These are phyloP conservation scores for Luehdorfia chinensis DNA, from an alignment of 1,140 invertebrate species.

Conservation along the genomic window DNA sequence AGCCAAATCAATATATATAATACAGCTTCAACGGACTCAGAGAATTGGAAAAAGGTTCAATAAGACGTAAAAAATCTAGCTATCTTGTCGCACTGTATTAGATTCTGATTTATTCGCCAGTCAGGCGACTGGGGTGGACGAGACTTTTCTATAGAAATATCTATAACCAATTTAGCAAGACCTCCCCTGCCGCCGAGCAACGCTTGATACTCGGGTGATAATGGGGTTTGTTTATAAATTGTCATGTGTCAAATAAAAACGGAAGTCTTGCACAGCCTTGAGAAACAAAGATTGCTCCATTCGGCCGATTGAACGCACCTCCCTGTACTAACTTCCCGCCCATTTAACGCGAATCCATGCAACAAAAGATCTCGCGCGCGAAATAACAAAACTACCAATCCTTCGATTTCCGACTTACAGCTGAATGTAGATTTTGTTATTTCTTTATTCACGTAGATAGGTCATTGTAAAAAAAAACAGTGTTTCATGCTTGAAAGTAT, in stretches of 20 bases:
- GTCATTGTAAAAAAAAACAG: neutral
- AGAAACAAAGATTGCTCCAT: constrained; percentile 69
- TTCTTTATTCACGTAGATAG: neutral
- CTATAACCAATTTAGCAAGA: constrained; percentile 38
- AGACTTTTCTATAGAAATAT: constrained; percentile 36
- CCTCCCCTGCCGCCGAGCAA: constrained; percentile 28
- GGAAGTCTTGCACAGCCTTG: constrained; percentile 58
- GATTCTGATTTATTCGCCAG: constrained; percentile 68
- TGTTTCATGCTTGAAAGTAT: too few species aligned
- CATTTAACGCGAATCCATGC: constrained; percentile 72
- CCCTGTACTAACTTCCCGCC: constrained; percentile 68
- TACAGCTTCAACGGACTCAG: too few species aligned
- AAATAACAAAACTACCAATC: constrained; percentile 73
- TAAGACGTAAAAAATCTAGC: constrained; percentile 65
- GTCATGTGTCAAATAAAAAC: constrained; percentile 44
- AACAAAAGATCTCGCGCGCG: constrained; percentile 66
- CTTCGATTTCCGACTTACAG: constrained; percentile 48
- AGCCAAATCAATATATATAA: too few species aligned
- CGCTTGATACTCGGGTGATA: constrained; percentile 21
- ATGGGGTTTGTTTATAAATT: constrained; percentile 36
- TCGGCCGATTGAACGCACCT: constrained; percentile 68
- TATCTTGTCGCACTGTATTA: constrained; percentile 65
- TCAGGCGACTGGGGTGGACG: constrained; percentile 51
- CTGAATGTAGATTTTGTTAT: constrained; percentile 28
- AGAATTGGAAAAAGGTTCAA: too few species aligned